These are phyloP conservation scores for Nomada goodeniana DNA, from an alignment of 2,888 invertebrate genomes.

Conservation along the genomic window DNA sequence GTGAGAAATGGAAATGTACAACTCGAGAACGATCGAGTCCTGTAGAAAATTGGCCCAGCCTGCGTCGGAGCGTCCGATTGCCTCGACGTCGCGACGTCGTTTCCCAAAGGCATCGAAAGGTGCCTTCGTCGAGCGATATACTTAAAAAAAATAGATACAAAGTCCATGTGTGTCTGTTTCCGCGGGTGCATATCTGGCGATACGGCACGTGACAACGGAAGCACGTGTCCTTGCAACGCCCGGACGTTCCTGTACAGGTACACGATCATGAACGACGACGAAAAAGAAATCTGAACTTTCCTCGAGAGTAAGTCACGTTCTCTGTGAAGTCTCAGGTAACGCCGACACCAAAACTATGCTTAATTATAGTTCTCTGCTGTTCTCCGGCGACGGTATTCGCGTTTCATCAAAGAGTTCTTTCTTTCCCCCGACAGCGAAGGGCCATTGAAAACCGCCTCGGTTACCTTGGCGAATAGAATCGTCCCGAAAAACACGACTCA, in stretches of 20 bases:
- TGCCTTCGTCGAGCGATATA: slow-evolving; percentile 43
- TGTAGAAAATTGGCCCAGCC: slow-evolving; percentile 39
- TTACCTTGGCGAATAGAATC: not conserved
- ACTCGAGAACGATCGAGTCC: slow-evolving; percentile 60
- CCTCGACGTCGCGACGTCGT: slow-evolving; percentile 21
- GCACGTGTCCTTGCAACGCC: slow-evolving; percentile 34
- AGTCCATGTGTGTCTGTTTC: slow-evolving; percentile 41
- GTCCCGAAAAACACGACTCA: not conserved
- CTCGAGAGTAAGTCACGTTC: slow-evolving; percentile 12
- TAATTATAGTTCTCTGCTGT: slow-evolving; percentile 15
- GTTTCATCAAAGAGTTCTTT: no score
- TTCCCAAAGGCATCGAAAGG: slow-evolving; percentile 35
- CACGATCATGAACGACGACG: slow-evolving; percentile 40
- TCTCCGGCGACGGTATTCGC: not conserved
- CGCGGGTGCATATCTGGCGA: slow-evolving; percentile 40
- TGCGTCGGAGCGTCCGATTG: slow-evolving; percentile 26
- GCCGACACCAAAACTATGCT: slow-evolving; percentile 33
- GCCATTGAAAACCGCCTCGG: not conserved
- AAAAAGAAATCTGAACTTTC: slow-evolving; percentile 16
- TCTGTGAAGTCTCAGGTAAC: slow-evolving; percentile 38
- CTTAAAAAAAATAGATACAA: slow-evolving; percentile 66
- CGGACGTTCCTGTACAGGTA: slow-evolving; percentile 12
- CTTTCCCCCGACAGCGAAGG: not conserved
- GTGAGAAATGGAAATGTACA: slow-evolving; percentile 61
- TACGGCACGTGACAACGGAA: slow-evolving; percentile 54